These are phyloP conservation scores for Lepidostoma basale DNA, from an alignment of 1,140 invertebrate genomes.

Conservation along the genomic window DNA sequence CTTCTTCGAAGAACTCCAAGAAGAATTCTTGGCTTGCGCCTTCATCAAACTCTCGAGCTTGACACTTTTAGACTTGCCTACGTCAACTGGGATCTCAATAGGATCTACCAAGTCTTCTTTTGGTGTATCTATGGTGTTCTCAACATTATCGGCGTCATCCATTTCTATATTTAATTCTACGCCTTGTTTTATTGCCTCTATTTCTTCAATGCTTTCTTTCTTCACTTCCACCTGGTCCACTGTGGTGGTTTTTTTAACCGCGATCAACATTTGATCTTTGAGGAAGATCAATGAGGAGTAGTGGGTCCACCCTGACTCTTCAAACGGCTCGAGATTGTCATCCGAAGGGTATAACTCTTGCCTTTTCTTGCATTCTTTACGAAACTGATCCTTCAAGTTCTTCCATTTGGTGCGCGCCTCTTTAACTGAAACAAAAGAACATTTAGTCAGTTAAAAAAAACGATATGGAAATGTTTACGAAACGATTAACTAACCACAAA, in stretches of 20 bases:
- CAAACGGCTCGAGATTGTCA: neutral
- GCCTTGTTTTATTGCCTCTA: neutral
- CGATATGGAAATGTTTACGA: too few relatives aligned
- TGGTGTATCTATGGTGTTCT: neutral
- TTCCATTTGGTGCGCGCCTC: slow-evolving; percentile 33
- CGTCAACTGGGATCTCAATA: neutral
- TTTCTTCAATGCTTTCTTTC: neutral
- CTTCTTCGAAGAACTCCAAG: slow-evolving; percentile 25
- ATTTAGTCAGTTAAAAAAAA: too few relatives aligned
- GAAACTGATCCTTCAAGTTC: slow-evolving; percentile 30
- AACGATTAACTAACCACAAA: too few relatives aligned
- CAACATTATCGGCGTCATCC: neutral
- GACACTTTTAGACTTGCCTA: slow-evolving; percentile 2
- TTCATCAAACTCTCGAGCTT: slow-evolving; percentile 30
- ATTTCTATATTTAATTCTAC: neutral
- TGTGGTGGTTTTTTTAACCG: neutral
- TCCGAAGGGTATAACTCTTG: neutral
- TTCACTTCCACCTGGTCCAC: neutral
- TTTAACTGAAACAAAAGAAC: slow-evolving; percentile 25
- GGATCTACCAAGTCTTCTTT: neutral
- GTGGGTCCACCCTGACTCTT: slow-evolving; percentile 12
- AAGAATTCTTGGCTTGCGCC: neutral
- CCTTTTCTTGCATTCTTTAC: slow-evolving; percentile 22
- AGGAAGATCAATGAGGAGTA: slow-evolving; percentile 25
- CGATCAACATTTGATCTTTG: slow-evolving; percentile 15